Base-by-base conservation (phyloP, 2,888 invertebrate genomes). In the Hypomecis punctinalis region DNA sequence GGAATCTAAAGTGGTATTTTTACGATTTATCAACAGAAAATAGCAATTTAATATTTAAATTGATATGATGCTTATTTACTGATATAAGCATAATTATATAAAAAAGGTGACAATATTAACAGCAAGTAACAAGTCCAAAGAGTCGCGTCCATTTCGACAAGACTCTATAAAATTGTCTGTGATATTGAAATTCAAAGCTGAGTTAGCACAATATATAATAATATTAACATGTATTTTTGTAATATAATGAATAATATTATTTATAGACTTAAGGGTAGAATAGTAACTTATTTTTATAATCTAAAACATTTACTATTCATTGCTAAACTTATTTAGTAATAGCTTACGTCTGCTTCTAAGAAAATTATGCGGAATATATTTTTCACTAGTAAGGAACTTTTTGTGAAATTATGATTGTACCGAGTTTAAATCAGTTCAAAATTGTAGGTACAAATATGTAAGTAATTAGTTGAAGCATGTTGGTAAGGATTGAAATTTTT, bases 151-250 rank as follows among this genome's bases (percentile, higher is more conserved):
- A 54, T 33, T 42, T 61, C 47, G 57, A 63, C 35, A 13, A 55
- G 64, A 74, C 75, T 76, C 75, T 56, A 71, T 73, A 72, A 77
- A 83, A 84, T 82, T 86, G 79, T 83, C 89, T 90, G 89, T 90
- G 89, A 89, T 90, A 90, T 79, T 83, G 77, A 80, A 74, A 85
- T 85, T 85, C 83, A 84, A 85, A 85, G 80, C 74, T 74, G 74
- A 76, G 64, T 77, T 23, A 76, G 73, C 75, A 76, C 71, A 76
- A 76, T 72, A 73, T 51, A 7, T 47, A 42, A 59, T 64, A 60
- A 52, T 60, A 60, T 61, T 65, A 48, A 61, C 57, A 45, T 66
- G 53, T 66, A 61, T 61, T 65, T 60, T 61, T 65, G 57, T 66
- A 66, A 61, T 48, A 58, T 60, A 64, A 42, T 51, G 5, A 51